Evolutionary conservation across 1,140 invertebrate species (phyloP).

Genomic region (Lordiphosa collinella): DNA sequence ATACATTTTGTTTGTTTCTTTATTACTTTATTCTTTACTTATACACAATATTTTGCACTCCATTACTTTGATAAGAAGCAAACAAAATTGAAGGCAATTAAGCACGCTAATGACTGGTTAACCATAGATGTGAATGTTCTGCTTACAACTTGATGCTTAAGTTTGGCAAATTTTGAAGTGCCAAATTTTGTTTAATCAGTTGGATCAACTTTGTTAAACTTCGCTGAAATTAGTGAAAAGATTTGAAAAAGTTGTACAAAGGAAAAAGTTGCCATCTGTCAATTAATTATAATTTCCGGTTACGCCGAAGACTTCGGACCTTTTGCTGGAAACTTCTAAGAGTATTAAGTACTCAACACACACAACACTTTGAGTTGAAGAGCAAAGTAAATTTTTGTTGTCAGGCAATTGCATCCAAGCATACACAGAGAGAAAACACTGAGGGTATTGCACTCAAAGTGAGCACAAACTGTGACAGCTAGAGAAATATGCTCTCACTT

Average conservation of each 20-base stretch:
- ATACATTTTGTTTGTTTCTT: neutral
- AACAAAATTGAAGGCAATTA: constrained; percentile 13
- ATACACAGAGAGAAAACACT: neutral
- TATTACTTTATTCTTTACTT: neutral
- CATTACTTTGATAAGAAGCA: constrained; percentile 6
- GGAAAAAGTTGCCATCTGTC: neutral
- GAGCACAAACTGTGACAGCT: no score
- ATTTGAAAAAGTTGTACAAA: neutral
- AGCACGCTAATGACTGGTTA: constrained; percentile 22
- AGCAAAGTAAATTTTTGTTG: constrained; percentile 7
- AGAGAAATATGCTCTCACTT: no score
- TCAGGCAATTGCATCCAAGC: constrained; percentile 1
- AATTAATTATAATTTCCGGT: constrained; percentile 21
- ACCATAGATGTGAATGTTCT: constrained; percentile 13
- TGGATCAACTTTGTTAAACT: neutral
- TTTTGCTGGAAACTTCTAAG: neutral
- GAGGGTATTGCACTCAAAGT: no score
- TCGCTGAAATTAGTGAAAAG: neutral
- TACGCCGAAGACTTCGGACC: constrained; percentile 1
- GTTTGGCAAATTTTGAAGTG: constrained; percentile 24
- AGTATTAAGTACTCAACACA: neutral
- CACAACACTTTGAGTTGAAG: neutral
- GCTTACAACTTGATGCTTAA: constrained; percentile 21
- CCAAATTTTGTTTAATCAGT: constrained; percentile 10
- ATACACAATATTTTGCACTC: neutral